Conservation (phyloP, 2,113 vertebrate species). For the Stegostoma tigrinum region DNA sequence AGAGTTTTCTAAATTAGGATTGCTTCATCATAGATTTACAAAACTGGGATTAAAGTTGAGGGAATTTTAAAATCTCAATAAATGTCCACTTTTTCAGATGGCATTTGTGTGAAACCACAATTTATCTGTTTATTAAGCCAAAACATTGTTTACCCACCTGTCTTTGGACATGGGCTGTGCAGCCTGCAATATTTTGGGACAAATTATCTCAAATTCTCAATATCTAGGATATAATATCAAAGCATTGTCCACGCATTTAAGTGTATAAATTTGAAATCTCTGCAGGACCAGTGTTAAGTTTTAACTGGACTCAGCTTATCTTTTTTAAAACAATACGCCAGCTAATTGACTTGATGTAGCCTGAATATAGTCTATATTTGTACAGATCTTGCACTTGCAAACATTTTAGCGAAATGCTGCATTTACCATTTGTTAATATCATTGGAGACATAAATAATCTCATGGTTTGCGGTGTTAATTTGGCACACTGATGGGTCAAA, state of each 20-base stretch:
- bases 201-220: not conserved
- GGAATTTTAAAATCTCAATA: not conserved
- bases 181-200: not conserved
- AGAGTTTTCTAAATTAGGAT: not conserved
- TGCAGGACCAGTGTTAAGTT: not conserved
- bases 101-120: not conserved
- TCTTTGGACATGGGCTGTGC: not conserved
- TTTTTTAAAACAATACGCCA: not conserved
- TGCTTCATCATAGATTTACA: conserved; percentile 3
- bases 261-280: conserved; percentile 11
- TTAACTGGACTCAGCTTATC: conserved; percentile 4
- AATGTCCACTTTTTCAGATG: not conserved
- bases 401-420: conserved; percentile 12
- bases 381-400: conserved; percentile 11
- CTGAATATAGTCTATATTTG: conserved; percentile 27
- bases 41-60: conserved; percentile 19
- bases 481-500: conserved; percentile 2
- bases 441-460: conserved; percentile 6
- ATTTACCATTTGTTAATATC: conserved; percentile 25
- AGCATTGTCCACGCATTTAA: not conserved
- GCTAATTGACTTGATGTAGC: conserved; percentile 33
- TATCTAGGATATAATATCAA: not conserved
- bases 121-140: not conserved
- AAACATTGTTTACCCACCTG: not conserved
- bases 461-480: not conserved